A percentile compares a stretch with the other conserved stretches of the same genome.
These are phyloP conservation scores for Stenopsyche tienmushanensis DNA, from an alignment of 1,140 invertebrate species.

Conservation along the genomic window DNA sequence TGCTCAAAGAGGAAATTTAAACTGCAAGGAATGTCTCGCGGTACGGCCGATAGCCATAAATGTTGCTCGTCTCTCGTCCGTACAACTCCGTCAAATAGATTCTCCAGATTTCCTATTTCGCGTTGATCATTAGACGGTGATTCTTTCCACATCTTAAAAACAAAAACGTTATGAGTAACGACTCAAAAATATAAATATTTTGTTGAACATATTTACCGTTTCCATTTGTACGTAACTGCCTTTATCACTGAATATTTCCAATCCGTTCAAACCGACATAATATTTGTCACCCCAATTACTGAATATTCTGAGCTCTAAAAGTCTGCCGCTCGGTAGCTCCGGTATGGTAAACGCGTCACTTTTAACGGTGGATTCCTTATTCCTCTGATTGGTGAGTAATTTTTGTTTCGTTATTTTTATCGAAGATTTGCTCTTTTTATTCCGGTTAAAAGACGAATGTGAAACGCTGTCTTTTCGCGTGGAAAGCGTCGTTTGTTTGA, in stretches of 20 bases:
- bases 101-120: conserved; percentile 48
- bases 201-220: conserved; percentile 50
- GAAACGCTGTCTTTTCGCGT: background rate
- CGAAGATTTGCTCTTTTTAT: background rate
- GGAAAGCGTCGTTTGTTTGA: too few relatives aligned
- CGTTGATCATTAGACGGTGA: conserved; percentile 63
- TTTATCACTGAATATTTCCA: conserved; percentile 71
- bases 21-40: conserved; percentile 59
- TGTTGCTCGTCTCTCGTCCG: conserved; percentile 74
- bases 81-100: conserved; percentile 71
- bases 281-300: conserved; percentile 83
- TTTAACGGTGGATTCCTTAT: background rate
- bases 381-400: background rate
- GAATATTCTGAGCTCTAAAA: conserved; percentile 68
- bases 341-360: conserved; percentile 57
- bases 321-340: conserved; percentile 68
- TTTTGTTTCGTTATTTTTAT: conserved; percentile 4
- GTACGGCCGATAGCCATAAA: conserved; percentile 69
- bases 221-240: conserved; percentile 61
- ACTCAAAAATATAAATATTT: background rate
- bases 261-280: conserved; percentile 77
- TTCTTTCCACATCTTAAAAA: conserved; percentile 57
- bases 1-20: conserved; percentile 60
- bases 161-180: background rate
- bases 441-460: background rate